Conservation (phyloP, 2,888 invertebrate species). For the Coenonympha glycerion region DNA sequence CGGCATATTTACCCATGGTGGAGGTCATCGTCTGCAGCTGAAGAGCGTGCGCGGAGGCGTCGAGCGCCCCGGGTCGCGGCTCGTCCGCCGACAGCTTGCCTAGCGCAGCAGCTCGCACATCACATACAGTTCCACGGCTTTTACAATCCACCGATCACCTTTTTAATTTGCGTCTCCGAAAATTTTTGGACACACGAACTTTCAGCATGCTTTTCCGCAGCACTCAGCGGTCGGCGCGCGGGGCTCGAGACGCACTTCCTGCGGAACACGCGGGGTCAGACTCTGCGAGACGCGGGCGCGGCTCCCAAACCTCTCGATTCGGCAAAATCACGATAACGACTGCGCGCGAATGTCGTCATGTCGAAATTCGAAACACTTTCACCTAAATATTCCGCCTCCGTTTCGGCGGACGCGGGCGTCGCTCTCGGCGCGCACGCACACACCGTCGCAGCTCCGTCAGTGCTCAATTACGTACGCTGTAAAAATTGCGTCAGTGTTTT, state of each 20-base stretch:
- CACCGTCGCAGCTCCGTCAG: constrained; percentile 59
- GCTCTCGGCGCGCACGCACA: constrained; percentile 74
- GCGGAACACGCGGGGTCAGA: constrained; percentile 46
- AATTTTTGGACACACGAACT: constrained; percentile 59
- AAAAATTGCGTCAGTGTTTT: constrained; percentile 77
- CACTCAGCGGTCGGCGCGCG: constrained; percentile 55
- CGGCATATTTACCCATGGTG: constrained; percentile 65
- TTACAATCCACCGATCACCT: constrained; percentile 59
- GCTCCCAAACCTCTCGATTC: constrained; percentile 70
- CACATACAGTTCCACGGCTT: constrained; percentile 57
- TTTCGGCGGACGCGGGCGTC: constrained; percentile 75
- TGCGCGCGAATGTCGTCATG: constrained; percentile 76
- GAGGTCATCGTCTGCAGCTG: constrained; percentile 73
- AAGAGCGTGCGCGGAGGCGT: constrained; percentile 60
- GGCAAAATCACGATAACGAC: constrained; percentile 77
- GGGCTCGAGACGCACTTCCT: constrained; percentile 57
- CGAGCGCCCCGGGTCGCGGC: constrained; percentile 66
- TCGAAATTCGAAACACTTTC: constrained; percentile 77
- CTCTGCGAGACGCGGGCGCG: constrained; percentile 47
- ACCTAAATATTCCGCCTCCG: constrained; percentile 76
- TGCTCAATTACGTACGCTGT: constrained; percentile 73
- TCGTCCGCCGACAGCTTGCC: constrained; percentile 66
- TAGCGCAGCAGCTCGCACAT: constrained; percentile 57
- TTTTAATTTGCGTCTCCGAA: constrained; percentile 67
- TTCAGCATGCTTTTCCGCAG: constrained; percentile 66